Conservation (phyloP, 2,797 vertebrate species). For the Gymnoscopelus braueri region DNA sequence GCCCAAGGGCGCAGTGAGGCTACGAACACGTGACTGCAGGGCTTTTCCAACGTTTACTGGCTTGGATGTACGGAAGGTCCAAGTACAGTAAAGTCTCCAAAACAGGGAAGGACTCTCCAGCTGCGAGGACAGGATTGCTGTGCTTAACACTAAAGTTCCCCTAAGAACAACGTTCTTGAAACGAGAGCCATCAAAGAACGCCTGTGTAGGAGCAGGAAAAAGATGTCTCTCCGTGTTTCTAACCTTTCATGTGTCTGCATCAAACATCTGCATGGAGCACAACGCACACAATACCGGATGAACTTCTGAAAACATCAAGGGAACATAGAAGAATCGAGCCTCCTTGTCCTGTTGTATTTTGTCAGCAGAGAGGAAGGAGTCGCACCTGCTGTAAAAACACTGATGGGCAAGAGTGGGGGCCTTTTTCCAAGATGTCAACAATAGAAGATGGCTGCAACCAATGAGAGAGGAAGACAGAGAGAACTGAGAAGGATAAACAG, state of each 20-base stretch:
- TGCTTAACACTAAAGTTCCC: background rate
- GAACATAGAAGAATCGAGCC: constrained; percentile 11
- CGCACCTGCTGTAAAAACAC: constrained; percentile 35
- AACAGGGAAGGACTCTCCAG: background rate
- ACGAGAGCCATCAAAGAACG: constrained; percentile 6
- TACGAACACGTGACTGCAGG: background rate
- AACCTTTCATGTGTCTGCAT: constrained; percentile 30
- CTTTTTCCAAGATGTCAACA: constrained; percentile 44
- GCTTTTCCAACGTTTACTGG: background rate
- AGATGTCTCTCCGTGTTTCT: constrained; percentile 7
- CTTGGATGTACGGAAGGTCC: background rate
- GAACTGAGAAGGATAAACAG: no score
- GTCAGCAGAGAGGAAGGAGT: background rate
- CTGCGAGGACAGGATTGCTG: background rate
- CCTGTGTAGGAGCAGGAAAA: no score
- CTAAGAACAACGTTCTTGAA: background rate
- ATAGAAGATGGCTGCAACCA: background rate
- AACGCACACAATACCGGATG: constrained; percentile 30
- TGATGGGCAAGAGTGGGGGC: background rate
- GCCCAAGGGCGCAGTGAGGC: background rate
- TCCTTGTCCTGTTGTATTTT: constrained; percentile 31
- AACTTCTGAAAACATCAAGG: constrained; percentile 28
- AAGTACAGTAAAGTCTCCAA: background rate
- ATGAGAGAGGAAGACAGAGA: background rate
- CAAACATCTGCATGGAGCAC: constrained; percentile 18